These are phyloP conservation scores for Cephalopterus ornatus DNA, from an alignment of 2,113 vertebrate species.

Conservation along the genomic window DNA sequence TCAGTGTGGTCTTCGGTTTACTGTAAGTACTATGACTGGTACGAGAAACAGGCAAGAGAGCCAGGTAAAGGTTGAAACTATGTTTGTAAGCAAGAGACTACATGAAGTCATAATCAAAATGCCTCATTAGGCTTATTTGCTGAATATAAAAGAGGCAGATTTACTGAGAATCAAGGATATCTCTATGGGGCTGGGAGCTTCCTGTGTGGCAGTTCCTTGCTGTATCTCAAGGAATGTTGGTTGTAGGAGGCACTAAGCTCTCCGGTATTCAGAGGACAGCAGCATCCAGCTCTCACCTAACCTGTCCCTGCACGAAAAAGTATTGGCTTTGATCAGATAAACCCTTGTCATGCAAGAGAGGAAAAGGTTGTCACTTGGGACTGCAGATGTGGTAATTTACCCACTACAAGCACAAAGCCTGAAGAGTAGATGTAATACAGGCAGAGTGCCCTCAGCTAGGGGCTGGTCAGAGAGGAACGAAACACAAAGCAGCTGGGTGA, in stretches of 20 bases:
- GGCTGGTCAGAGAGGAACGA: not conserved
- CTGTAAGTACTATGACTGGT: not conserved
- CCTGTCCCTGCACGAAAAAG: not conserved
- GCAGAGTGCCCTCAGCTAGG: not conserved
- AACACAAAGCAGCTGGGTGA: not conserved
- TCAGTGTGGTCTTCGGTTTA: not conserved
- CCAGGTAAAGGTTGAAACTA: not conserved
- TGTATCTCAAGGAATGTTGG: not conserved
- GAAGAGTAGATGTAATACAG: not conserved
- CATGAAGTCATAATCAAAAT: not conserved
- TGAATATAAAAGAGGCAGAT: not conserved
- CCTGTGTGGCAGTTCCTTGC: not conserved
- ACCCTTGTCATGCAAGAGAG: not conserved
- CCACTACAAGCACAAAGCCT: not conserved
- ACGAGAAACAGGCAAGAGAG: not conserved
- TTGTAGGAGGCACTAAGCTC: not conserved
- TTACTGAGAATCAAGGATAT: not conserved
- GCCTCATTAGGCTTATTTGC: not conserved
- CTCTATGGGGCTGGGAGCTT: not conserved
- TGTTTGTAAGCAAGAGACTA: not conserved
- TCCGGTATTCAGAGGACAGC: not conserved
- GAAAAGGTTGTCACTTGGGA: not conserved
- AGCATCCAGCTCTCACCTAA: not conserved
- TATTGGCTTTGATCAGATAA: not conserved
- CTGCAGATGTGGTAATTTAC: fast-evolving